Percentiles rank a stretch among this genome's conserved stretches.
Evolutionary conservation across 2,113 vertebrate species (phyloP).

Genomic region (Scopus umbretta): DNA sequence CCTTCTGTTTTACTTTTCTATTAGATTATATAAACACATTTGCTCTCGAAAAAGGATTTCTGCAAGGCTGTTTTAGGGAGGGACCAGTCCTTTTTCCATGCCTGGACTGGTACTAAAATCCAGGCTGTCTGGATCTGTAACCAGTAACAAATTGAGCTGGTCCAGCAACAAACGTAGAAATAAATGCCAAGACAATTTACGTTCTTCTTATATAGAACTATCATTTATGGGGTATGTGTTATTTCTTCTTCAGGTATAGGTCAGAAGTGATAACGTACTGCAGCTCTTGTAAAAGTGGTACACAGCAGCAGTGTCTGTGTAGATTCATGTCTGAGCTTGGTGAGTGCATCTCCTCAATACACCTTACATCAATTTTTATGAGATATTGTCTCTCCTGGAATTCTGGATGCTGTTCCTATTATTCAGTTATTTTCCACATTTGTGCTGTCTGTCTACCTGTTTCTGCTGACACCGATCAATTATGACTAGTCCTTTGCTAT

Average conservation of each 20-base stretch:
- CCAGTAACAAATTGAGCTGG: neutral
- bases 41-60: neutral
- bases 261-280: neutral
- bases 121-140: neutral
- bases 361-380: neutral
- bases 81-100: neutral
- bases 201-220: neutral
- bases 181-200: neutral
- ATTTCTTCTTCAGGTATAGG: neutral
- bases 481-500: neutral
- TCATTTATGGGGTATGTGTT: neutral
- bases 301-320: neutral
- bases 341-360: neutral
- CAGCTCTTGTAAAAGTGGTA: neutral
- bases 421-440: constrained; percentile 29
- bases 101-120: neutral
- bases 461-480: neutral
- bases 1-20: neutral
- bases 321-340: neutral
- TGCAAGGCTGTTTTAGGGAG: neutral
- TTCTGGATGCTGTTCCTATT: neutral
- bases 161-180: neutral
- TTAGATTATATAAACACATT: neutral
- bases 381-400: neutral
- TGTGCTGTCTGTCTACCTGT: neutral